phyloP scores from a whole-genome alignment of 2,888 invertebrate genomes.

The Drosophila fulvimacula region DNA sequence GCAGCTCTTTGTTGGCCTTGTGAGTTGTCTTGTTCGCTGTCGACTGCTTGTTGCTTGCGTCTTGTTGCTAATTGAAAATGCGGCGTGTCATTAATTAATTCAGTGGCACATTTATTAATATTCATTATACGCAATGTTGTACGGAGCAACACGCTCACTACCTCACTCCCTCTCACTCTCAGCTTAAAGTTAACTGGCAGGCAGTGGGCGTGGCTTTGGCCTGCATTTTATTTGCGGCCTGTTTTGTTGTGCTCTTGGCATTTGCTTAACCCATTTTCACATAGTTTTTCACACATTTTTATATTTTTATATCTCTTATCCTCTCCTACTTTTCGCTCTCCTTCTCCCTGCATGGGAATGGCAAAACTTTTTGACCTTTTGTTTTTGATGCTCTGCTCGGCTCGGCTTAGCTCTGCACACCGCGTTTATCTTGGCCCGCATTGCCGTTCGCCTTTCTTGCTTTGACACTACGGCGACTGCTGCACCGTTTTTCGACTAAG shows the following conservation, averaged over 20 bases:
- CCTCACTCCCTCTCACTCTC: neutral
- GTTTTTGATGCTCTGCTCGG: constrained; percentile 47
- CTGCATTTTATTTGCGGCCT: constrained; percentile 57
- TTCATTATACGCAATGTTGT: constrained; percentile 70
- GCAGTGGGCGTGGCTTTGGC: constrained; percentile 38
- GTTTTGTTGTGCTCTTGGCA: constrained; percentile 58
- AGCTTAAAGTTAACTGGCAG: constrained; percentile 3
- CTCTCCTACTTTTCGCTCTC: neutral
- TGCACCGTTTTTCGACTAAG: constrained; percentile 46
- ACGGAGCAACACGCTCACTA: constrained; percentile 13
- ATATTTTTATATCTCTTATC: neutral
- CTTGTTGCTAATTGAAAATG: constrained; percentile 66
- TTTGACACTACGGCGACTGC: constrained; percentile 72
- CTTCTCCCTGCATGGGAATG: neutral
- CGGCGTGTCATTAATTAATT: constrained; percentile 66
- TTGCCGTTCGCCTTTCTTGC: constrained; percentile 63
- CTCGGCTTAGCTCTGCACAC: constrained; percentile 11
- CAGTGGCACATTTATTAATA: constrained; percentile 71
- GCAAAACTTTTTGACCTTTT: constrained; percentile 69
- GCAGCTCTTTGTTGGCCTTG: constrained; percentile 41
- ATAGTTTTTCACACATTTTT: constrained; percentile 34
- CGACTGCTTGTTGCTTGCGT: constrained; percentile 35
- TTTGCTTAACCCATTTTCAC: constrained; percentile 66
- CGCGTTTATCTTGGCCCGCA: constrained; percentile 70
- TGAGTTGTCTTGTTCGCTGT: constrained; percentile 59